Evolutionary conservation across 2,888 invertebrate genomes (phyloP), one percentile per base, ranked within the genome.

Genomic region (Apodemia zela): DNA sequence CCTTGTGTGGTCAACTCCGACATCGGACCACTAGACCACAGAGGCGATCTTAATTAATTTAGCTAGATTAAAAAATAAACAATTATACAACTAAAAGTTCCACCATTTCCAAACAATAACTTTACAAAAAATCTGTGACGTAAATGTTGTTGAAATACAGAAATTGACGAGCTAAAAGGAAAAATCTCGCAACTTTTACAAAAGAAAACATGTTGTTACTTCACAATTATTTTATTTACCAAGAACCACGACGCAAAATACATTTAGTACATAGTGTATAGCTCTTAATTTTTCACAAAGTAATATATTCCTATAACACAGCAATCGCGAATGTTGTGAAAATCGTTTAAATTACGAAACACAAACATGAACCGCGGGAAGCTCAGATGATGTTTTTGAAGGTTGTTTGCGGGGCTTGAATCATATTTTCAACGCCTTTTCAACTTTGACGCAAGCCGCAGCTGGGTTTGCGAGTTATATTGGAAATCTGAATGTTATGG

Each of bases 381-480:
- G 25, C 54, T 25, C 25, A 29, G 13, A 15, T 25, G 54, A 54
- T 54, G 54, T 54, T n/a, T 45, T 15, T 51, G 17, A 61, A 33
- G 21, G 35, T 59, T 47, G 60, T 65, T 59, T 65, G 54, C 60
- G 62, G 47, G 51, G 42, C 38, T 61, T 33, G 59, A 42, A 62
- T 63, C 38, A 63, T 64, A 60, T 45, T 66, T 66, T 66, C 60
- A 42, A 45, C 62, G 58, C 54, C 66, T 63, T 63, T 63, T 49
- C 61, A 65, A 63, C 62, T 62, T 63, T 65, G 65, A 60, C 61
- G 59, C 59, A 63, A 61, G 64, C 57, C 62, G 57, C 66, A 66
- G 42, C 63, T 65, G 66, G 63, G 29, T 58, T 38, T 59, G 59
- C 62, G 47, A 29, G 47, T 33, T 59, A 59, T 59, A 47, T 59